Base-by-base conservation (phyloP, 1,140 invertebrate species). In the Drosophila sulfurigaster region DNA sequence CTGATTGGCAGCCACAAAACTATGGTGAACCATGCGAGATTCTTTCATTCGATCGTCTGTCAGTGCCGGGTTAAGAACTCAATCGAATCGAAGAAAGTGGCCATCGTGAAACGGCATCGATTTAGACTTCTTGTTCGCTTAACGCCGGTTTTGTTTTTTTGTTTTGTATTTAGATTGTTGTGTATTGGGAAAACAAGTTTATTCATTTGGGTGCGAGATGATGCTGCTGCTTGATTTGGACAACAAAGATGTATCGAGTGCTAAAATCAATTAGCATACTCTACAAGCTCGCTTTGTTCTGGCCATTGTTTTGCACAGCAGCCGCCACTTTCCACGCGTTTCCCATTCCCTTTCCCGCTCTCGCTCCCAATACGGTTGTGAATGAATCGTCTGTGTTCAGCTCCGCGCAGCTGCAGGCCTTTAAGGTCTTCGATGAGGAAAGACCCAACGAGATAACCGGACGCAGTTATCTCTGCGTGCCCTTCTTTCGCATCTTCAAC, bases 181-280 rank as follows among this genome's bases (percentile, higher is more conserved):
- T 28, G 28, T 54, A 16, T 32, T 54, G 54, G 56, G 66, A 89
- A 88, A 88, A 88, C 83, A 75, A 52, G 83, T 88, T 88, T 87
- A 54, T 69, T 43, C 28, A 48, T 7, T 56, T 56, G 13, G 49
- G 54, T 66, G 69, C 76, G 82, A 70, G 63, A 86, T 88, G 82
- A 88, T 32, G 49, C 49, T 66, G 52, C 63, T 67, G 54, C 51
- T 38, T 62, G 46, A 77, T 49, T 76, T 65, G 78, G 82, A 74
- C 71, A 82, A 68, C 59, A 77, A 88, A 83, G 82, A 88, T 88
- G 83, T 81, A 83, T 89, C 83, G 80, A 75, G 85, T 88, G 85
- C 88, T 89, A 89, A 88, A 88, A 89, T 81, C 85, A 90, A 89
- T 88, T 88, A 88, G 81, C 85, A 89, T 88, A 88, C 78, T 72